Percentiles rank a stretch among this genome's conserved stretches.
Evolutionary conservation across 2,797 vertebrate species (phyloP).

Genomic region (Uromys caudimaculatus): DNA sequence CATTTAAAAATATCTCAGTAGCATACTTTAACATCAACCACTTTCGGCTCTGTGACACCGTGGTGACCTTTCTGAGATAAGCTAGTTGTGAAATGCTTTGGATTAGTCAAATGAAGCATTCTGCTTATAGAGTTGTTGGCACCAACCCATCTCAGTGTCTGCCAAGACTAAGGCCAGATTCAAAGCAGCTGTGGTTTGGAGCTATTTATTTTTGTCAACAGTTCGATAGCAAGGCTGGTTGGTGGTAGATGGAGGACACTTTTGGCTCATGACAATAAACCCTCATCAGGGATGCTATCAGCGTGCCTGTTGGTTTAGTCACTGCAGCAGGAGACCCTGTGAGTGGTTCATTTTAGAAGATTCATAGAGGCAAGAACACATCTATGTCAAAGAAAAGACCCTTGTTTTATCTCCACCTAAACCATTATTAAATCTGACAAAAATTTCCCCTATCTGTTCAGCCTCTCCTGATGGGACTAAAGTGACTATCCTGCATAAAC

Average conservation of each 20-base stretch:
- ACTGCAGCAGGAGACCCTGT: neutral
- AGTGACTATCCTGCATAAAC: neutral
- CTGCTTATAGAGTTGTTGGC: neutral
- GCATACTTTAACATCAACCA: neutral
- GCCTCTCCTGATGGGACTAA: neutral
- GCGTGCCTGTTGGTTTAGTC: neutral
- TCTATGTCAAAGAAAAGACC: neutral
- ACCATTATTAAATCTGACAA: neutral
- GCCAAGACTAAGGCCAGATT: conserved; percentile 19
- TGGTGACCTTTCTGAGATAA: neutral
- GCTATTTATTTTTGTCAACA: conserved; percentile 40
- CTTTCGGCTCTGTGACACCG: neutral
- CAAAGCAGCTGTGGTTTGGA: conserved; percentile 36
- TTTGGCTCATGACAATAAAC: conserved; percentile 24
- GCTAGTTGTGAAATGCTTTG: conserved; percentile 18
- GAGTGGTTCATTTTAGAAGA: neutral
- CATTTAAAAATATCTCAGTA: conserved; percentile 8
- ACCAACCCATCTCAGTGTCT: neutral
- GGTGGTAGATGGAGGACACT: neutral
- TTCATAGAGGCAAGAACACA: neutral
- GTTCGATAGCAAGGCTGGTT: neutral
- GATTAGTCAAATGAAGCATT: conserved; percentile 5
- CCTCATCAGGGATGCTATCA: neutral
- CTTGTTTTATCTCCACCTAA: neutral
- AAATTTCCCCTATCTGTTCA: neutral